These are phyloP conservation scores for Geopemphigus sp. DNA, from an alignment of 1,140 invertebrate species.

Conservation along the genomic window DNA sequence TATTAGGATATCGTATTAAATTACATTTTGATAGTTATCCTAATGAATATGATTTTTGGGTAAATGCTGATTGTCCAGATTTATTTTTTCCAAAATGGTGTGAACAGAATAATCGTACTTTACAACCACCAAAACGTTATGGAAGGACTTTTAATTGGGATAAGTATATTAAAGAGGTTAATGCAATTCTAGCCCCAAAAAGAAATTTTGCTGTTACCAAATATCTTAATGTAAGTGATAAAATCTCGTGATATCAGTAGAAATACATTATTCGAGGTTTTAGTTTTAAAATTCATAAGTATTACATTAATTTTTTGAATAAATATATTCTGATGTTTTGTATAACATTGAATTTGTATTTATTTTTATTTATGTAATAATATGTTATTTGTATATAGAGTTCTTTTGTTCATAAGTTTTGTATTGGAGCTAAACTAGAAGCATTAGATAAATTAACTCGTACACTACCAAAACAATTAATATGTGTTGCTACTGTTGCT, in stretches of 20 bases:
- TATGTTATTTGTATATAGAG: constrained; percentile 11
- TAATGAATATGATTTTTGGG: constrained; percentile 90
- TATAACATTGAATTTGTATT: too few species aligned
- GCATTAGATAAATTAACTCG: constrained; percentile 90
- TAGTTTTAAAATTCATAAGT: too few species aligned
- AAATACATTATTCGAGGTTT: too few species aligned
- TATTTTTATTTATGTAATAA: not conserved
- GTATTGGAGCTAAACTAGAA: constrained; percentile 89
- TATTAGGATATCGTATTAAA: constrained; percentile 72
- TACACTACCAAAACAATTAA: constrained; percentile 60
- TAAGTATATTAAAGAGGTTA: constrained; percentile 76
- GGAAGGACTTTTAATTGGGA: constrained; percentile 76
- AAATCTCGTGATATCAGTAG: too few species aligned
- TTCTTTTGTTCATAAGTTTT: constrained; percentile 58
- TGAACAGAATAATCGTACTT: constrained; percentile 71
- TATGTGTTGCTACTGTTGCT: constrained; percentile 81
- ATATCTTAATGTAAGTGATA: not conserved
- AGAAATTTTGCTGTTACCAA: not conserved
- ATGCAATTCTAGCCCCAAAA: constrained; percentile 71
- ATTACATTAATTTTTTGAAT: too few species aligned
- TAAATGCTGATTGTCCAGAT: constrained; percentile 83
- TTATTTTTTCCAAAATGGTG: constrained; percentile 95
- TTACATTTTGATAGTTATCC: constrained; percentile 92
- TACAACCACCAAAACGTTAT: constrained; percentile 75
- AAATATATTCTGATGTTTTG: too few species aligned